Conservation (phyloP, 2,113 vertebrate genomes). For the Grammomys dolichurus region DNA sequence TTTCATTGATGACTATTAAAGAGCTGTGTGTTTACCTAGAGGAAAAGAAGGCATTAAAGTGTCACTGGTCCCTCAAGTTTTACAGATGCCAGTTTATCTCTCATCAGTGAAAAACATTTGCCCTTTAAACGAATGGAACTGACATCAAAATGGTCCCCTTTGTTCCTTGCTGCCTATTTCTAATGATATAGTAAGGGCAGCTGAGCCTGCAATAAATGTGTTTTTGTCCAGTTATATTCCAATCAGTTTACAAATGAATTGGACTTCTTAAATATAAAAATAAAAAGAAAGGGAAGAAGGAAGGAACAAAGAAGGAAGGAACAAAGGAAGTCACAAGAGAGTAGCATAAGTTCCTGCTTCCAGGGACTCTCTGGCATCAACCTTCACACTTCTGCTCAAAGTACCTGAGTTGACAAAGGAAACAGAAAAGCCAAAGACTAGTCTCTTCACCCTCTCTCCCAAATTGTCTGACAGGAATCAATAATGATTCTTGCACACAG, state of each 20-base stretch:
- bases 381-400: conserved; percentile 89
- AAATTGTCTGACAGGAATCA: conserved; percentile 89
- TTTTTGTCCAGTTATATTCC: conserved; percentile 84
- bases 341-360: conserved; percentile 89
- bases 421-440: conserved; percentile 84
- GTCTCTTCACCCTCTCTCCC: conserved; percentile 78
- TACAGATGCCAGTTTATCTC: conserved; percentile 68
- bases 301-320: conserved; percentile 73
- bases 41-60: conserved; percentile 66
- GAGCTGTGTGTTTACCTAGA: conserved; percentile 1
- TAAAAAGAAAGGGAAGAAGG: conserved; percentile 6
- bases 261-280: conserved; percentile 57
- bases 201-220: conserved; percentile 82
- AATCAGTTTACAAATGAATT: conserved; percentile 81
- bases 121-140: conserved; percentile 80
- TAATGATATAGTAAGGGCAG: conserved; percentile 85
- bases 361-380: conserved; percentile 90
- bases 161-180: conserved; percentile 79
- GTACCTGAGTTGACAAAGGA: conserved; percentile 92
- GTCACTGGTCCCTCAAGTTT: conserved; percentile 68
- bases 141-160: conserved; percentile 78
- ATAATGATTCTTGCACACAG: conserved; percentile 88
- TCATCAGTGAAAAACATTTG: conserved; percentile 70
- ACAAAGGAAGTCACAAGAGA: conserved; percentile 83
- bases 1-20: conserved; percentile 54